Base-by-base conservation (phyloP, 1,140 invertebrate species). In the Hypsibius dujardini region DNA sequence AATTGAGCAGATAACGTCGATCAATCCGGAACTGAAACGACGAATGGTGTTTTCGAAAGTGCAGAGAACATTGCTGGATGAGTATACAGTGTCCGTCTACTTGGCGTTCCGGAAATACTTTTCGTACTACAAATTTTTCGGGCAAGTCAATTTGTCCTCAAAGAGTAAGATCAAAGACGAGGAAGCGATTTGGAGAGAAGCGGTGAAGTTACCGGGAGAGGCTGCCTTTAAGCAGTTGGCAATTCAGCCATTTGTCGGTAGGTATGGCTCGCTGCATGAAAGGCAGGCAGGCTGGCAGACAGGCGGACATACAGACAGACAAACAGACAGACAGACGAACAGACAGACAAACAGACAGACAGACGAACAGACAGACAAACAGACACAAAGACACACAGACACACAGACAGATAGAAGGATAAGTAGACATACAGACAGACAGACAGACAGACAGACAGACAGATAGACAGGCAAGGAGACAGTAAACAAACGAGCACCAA, bases 51-150 rank as follows among this genome's bases (percentile, higher is more conserved):
- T 67, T 42, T 3, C 3, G 12, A 12, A 45, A 0, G 42, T 67
- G 12, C 12, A 67, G 62, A 67, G 45, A 42, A 42, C 62, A 12
- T 67, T 67, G 62, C 42, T 67, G 62, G 62, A 67, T 3, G 62
- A 67, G 45, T 67, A 67, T 42, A 42, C 62, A 7, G 42, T 67
- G 42, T 15, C 62, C 12, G 62, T 67, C 3, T 67, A 67, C 42
- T 67, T 67, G 12, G 62, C 62, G 12, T 67, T 67, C 62, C 12
- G 42, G 62, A 12, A 42, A 7, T 45, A 15, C 12, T 45, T 15
- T 42, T 7, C 45, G 12, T 67, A 15, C 62, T 7, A 45, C 42
- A 7, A 3, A 45, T 42, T 15, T 45, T 42, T 67, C 62, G 62
- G 62, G 42, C 62, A 67, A 42, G 42, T 67, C 62, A 67, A 67